Evolutionary conservation across 2,797 vertebrate species (phyloP), one percentile per base, ranked within the genome.

Genomic region (Carapus acus): DNA sequence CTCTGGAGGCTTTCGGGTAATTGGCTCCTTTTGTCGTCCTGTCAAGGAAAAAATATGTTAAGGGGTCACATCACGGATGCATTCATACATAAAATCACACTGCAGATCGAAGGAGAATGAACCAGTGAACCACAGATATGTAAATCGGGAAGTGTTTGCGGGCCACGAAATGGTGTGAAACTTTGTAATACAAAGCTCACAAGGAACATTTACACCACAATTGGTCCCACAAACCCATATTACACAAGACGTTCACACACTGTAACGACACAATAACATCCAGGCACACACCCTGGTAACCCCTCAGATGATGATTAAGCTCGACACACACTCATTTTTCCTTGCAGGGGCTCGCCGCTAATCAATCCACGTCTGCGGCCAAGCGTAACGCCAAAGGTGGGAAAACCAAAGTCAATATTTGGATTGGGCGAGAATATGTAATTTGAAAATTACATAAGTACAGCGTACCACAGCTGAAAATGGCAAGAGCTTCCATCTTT

Each of bases 321-420:
- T 56, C 51, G 76, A 78, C 74, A 71, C 59, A 65, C 53, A 59
- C 62, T 60, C 61, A 72, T 59, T 61, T 48, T 22, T 53, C 51
- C 54, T 45, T 17, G 4, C 54, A 20, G 5, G 4, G 5, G 24
- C 59, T 62, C 60, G 54, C 60, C 44, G 11, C 62, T 73, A 77
- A 76, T 80, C 73, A 78, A 79, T 77, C 79, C 73, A 38, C 67
- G 49, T 45, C 55, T 51, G 68, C 71, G 59, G 22, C 40, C 53
- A 49, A 37, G 69, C 65, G 7, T 57, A 38, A 49, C 22, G 37
- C 44, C 48, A 62, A 74, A 73, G 59, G 63, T 58, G 58, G 71
- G 57, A 81, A n/a, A 78, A 71, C 57, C 69, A 65, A 67, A 71
- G 72, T 84, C 72, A 83, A 82, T 82, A 73, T 84, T 83, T 78